Base-by-base conservation (phyloP, 2,888 invertebrate species). In the Zootermopsis nevadensis region DNA sequence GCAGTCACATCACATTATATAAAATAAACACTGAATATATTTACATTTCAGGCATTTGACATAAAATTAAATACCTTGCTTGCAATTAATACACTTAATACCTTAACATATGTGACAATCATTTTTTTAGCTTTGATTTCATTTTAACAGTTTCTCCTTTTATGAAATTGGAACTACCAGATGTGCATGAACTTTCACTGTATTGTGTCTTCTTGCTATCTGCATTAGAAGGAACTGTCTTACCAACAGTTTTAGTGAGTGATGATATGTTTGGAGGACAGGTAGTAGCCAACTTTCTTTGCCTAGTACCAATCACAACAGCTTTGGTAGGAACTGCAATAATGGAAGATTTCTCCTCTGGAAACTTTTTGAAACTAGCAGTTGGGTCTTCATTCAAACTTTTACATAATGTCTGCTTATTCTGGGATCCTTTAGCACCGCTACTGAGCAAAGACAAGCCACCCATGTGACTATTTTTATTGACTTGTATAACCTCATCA, bases 271-370 rank as follows among this genome's bases (percentile, higher is more conserved):
- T 79, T n/a, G 84, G 84, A n/a, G 84, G 74, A 42, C 76, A 69
- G 12, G 84, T 69, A 42, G 84, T 84, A 8, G 84, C 84, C 35
- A 84, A 27, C 53, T 84, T 84, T 31, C 84, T 76, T 67, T 83
- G 81, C 53, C 83, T 83, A 27, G 42, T 33, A 48, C 67, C 74
- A 24, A 12, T 74, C n/a, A 33, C 38, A 33, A 22, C 30, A 74
- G 35, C n/a, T 35, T 33, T 69, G 24, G 69, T 31, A 30, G 30
- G 31, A 31, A 31, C 69, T 69, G 74, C 24, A 74, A 74, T 4
- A 33, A 12, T 74, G 74, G 22, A 69, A 33, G 31, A 33, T 69
- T 69, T 10, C 2, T 4, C n/a, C 42, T 48, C 42, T 48, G 42
- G 42, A 48, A 48, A 48, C 15, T 12, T 48, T 48, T 48, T 15